phyloP scores from a whole-genome alignment of 2,113 vertebrate genomes.

The Callionymus lyra region DNA sequence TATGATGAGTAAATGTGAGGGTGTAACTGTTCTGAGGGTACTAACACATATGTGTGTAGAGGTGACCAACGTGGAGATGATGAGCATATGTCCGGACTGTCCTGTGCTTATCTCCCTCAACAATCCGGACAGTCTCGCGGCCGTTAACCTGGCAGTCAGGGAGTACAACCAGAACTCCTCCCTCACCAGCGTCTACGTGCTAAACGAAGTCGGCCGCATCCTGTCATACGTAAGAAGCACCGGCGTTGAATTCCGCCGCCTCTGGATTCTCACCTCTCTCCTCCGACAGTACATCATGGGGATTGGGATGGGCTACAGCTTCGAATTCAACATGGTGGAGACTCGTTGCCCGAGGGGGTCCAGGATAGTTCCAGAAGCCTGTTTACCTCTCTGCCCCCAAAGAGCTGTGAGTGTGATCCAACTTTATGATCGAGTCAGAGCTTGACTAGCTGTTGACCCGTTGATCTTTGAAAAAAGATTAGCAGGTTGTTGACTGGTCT shows the following conservation, averaged over 20 bases:
- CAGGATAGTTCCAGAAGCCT: background rate
- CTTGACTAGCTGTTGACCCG: too few relatives aligned
- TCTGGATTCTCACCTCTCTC: background rate
- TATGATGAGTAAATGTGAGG: too few relatives aligned
- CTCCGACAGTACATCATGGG: background rate
- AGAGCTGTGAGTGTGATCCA: constrained; percentile 2
- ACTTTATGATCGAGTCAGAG: too few relatives aligned
- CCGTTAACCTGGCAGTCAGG: background rate
- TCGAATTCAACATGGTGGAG: constrained; percentile 1
- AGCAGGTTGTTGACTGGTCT: too few relatives aligned
- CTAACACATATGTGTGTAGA: background rate
- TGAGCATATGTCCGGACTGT: background rate
- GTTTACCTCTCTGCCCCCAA: background rate
- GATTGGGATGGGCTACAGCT: background rate
- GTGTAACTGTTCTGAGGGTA: too few relatives aligned
- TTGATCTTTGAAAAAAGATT: too few relatives aligned
- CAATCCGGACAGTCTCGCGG: background rate
- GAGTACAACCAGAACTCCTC: background rate
- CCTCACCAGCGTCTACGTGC: background rate
- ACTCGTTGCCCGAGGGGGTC: background rate
- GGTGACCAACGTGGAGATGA: background rate
- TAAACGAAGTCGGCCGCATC: background rate
- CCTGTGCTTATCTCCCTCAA: background rate
- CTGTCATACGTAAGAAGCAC: background rate
- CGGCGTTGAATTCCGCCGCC: background rate